These are phyloP conservation scores for Catharus bicknelli DNA, from an alignment of 2,113 vertebrate genomes.

Conservation along the genomic window DNA sequence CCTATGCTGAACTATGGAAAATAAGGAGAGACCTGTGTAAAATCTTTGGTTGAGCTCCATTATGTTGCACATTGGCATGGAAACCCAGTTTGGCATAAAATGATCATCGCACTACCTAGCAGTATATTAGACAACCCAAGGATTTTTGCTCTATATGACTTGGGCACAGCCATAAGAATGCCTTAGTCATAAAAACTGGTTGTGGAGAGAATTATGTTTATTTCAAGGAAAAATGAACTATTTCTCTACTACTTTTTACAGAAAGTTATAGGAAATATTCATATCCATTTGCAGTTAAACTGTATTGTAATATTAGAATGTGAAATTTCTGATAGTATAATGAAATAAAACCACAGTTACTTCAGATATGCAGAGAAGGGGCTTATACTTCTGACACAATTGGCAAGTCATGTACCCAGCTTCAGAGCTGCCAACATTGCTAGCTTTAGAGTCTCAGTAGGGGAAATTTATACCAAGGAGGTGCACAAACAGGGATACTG, in stretches of 20 bases:
- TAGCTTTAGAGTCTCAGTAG: background rate
- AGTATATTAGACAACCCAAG: background rate
- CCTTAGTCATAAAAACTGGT: background rate
- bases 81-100: background rate
- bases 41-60: background rate
- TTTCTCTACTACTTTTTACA: background rate
- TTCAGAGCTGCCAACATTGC: accelerated
- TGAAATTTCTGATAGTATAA: background rate
- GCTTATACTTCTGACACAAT: background rate
- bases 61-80: background rate
- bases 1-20: background rate
- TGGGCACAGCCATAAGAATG: background rate
- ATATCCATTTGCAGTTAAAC: background rate
- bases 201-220: background rate
- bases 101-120: background rate
- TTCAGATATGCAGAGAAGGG: background rate
- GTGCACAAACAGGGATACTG: background rate
- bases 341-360: background rate
- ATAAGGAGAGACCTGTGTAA: background rate
- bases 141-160: background rate
- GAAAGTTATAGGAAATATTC: background rate
- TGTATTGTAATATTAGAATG: background rate
- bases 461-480: background rate
- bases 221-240: background rate
- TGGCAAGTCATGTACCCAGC: background rate